Base-by-base conservation (phyloP, 2,888 invertebrate species). In the Cinara cedri region DNA sequence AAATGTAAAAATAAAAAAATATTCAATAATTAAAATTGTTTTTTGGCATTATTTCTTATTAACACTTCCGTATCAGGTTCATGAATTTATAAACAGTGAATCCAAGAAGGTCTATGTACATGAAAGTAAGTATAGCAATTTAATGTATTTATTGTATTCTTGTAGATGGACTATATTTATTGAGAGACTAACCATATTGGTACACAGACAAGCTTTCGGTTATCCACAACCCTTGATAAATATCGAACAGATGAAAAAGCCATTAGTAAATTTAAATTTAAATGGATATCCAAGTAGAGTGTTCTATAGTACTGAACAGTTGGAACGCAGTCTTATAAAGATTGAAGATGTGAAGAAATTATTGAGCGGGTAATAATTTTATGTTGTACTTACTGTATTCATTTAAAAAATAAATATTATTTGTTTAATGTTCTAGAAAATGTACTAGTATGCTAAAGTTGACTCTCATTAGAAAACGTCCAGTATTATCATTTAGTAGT, bases 221-320 rank as follows among this genome's bases (percentile, higher is more conserved):
- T 19, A 78, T 66, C 78, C 78, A 46, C 34, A 46, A 1, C 78
- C 78, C 14, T 70, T 78, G 51, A 51, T 19, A 49, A 78, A 78
- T 51, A n/a, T 78, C 34, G 46, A 60, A 70, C 70, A 68, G 51
- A 70, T 70, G 42, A 62, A 70, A 34, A 42, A n/a, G 8, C 34
- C 34, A 0, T 70, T 78, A n/a, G 24, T 68, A 11, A 78, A 78
- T 68, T 60, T 78, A 57, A 78, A 78, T 78, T 4, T 70, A n/a
- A 70, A 34, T 24, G n/a, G 49, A 21, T 21, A 13, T 62, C 68
- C 21, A 8, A 49, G 68, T 49, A 78, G 78, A 8, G 34, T 54
- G 16, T 78, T 78, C 4, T 8, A 78, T 16, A 42, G n/a, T 70
- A 13, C 51, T 11, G 68, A 78, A 54, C 68, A 78, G 1, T 78